Percentiles rank a stretch among this genome's conserved stretches.
Evolutionary conservation across 2,113 vertebrate species (phyloP).

Genomic region (Nestor notabilis): DNA sequence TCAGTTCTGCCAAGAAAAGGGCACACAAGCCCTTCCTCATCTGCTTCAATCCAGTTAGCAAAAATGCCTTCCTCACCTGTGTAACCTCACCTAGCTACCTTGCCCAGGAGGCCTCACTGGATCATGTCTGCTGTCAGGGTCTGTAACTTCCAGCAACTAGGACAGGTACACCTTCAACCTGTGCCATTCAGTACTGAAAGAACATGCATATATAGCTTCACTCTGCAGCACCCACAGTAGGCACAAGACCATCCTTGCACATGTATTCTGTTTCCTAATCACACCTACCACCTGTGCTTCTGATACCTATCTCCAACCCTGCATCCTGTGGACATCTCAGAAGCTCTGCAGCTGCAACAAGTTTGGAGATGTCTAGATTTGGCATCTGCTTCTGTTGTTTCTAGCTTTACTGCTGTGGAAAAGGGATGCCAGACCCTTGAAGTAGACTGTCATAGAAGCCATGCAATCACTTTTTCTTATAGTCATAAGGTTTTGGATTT

Average conservation of each 20-base stretch:
- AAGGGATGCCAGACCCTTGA: neutral
- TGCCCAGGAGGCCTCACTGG: neutral
- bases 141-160: neutral
- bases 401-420: neutral
- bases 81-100: neutral
- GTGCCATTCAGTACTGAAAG: neutral
- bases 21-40: neutral
- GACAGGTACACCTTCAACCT: neutral
- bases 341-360: neutral
- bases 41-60: neutral
- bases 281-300: neutral
- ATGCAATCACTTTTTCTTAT: neutral
- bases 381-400: neutral
- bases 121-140: neutral
- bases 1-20: constrained; percentile 17
- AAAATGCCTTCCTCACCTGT: neutral
- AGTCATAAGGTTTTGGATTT: neutral
- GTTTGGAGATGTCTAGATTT: neutral
- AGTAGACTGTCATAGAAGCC: neutral
- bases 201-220: neutral
- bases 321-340: neutral
- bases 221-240: neutral
- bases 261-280: neutral
- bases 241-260: neutral
- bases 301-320: neutral